Conservation (phyloP, 2,888 invertebrate genomes). For the Tridacna crocea region DNA sequence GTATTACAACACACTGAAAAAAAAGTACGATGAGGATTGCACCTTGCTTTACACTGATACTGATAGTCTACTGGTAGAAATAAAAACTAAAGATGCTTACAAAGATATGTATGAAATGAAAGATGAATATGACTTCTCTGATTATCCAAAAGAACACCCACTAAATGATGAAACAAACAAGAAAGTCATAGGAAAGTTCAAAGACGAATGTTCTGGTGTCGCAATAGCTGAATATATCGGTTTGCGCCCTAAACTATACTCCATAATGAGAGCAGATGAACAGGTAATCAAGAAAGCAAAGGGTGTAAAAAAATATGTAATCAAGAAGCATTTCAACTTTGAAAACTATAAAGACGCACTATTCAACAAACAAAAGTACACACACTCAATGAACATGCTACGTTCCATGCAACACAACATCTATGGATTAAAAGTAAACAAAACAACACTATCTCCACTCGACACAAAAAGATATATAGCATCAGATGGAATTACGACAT, state of each 20-base stretch:
- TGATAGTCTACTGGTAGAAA: too few species aligned
- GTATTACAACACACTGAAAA: conserved; percentile 62
- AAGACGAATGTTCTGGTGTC: too few species aligned
- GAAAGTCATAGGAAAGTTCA: conserved; percentile 35
- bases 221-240: too few species aligned
- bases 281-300: too few species aligned
- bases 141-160: conserved; percentile 49
- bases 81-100: too few species aligned
- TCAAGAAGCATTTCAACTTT: too few species aligned
- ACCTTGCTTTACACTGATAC: too few species aligned
- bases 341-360: conserved; percentile 22
- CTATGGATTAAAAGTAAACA: background rate
- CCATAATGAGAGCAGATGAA: too few species aligned
- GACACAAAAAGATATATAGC: too few species aligned
- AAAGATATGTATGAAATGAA: conserved; percentile 64
- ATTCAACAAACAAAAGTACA: conserved; percentile 12
- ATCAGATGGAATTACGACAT: too few species aligned
- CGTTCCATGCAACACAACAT: conserved; percentile 10
- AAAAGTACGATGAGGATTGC: background rate
- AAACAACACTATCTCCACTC: background rate
- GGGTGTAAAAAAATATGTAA: too few species aligned
- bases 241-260: too few species aligned
- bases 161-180: conserved; percentile 30
- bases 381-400: conserved; percentile 14
- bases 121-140: conserved; percentile 40